A percentile compares a stretch with the other conserved stretches of the same genome.
These are phyloP conservation scores for Coracopsis vasa DNA, from an alignment of 2,113 vertebrate genomes.

Conservation along the genomic window DNA sequence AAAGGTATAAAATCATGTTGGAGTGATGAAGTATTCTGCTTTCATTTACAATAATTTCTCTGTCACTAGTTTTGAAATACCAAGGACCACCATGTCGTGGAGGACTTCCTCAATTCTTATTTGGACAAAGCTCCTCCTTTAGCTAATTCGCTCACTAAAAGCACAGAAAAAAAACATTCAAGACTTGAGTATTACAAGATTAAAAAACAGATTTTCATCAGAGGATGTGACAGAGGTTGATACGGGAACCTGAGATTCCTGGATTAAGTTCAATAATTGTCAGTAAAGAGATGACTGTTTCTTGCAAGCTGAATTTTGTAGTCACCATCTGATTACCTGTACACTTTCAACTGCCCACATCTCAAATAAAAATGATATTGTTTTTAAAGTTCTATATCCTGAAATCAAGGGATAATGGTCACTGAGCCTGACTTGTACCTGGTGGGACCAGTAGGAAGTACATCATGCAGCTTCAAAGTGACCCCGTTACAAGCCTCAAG, in stretches of 20 bases:
- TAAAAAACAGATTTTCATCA: neutral
- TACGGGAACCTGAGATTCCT: neutral
- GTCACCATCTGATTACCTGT: neutral
- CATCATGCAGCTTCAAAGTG: neutral
- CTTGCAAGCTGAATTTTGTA: neutral
- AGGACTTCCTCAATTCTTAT: neutral
- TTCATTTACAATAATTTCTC: neutral
- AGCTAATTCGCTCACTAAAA: neutral
- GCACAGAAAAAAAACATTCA: neutral
- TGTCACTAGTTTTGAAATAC: neutral
- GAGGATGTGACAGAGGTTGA: neutral
- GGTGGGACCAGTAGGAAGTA: neutral
- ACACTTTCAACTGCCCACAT: neutral
- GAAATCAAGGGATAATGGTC: neutral
- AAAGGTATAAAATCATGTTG: neutral
- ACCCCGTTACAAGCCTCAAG: neutral
- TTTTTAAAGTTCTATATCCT: neutral
- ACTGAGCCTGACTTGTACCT: neutral
- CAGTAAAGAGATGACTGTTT: neutral
- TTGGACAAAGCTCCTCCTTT: neutral
- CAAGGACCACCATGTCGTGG: neutral
- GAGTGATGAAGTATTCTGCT: neutral
- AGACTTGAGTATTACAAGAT: neutral
- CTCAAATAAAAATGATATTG: neutral
- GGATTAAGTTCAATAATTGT: neutral